phyloP scores from a whole-genome alignment of 2,888 invertebrate genomes.

The Eupeodes luniger region DNA sequence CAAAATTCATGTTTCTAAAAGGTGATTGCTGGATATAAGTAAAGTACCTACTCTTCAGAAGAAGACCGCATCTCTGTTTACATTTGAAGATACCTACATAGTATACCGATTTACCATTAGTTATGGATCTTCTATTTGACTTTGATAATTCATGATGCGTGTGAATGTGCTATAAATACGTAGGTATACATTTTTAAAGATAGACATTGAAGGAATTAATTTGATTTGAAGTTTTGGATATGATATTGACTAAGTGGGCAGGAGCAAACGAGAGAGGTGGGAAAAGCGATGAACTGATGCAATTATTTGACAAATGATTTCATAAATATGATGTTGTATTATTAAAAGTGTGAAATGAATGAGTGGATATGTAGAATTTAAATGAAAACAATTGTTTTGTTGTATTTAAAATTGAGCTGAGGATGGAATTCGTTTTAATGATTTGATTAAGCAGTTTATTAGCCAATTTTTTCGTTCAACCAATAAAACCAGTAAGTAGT shows the following conservation, averaged over 20 bases:
- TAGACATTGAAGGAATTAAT: conserved; percentile 57
- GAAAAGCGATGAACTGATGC: not conserved
- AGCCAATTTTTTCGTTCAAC: too few relatives aligned
- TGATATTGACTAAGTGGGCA: conserved; percentile 21
- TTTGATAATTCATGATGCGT: conserved; percentile 14
- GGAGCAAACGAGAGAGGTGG: not conserved
- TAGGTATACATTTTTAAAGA: conserved; percentile 1
- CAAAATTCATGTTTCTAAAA: conserved; percentile 28
- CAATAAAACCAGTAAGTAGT: too few relatives aligned
- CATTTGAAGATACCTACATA: too few relatives aligned
- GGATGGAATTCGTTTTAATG: too few relatives aligned
- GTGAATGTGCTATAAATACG: conserved; percentile 19
- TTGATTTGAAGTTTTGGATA: conserved; percentile 60
- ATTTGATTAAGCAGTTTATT: too few relatives aligned
- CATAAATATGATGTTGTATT: not conserved
- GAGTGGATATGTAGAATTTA: too few relatives aligned
- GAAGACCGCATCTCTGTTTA: conserved; percentile 61
- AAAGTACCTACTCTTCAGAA: conserved; percentile 33
- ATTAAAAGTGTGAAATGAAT: too few relatives aligned
- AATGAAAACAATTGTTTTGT: too few relatives aligned
- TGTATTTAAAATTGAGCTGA: too few relatives aligned
- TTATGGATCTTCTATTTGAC: conserved; percentile 56
- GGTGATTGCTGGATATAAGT: conserved; percentile 27
- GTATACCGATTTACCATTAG: conserved; percentile 40
- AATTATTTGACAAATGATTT: not conserved